Percentiles rank a stretch among this genome's conserved stretches.
Evolutionary conservation across 2,888 invertebrate genomes (phyloP).

Genomic region (Zygothrica quintamaculata): DNA sequence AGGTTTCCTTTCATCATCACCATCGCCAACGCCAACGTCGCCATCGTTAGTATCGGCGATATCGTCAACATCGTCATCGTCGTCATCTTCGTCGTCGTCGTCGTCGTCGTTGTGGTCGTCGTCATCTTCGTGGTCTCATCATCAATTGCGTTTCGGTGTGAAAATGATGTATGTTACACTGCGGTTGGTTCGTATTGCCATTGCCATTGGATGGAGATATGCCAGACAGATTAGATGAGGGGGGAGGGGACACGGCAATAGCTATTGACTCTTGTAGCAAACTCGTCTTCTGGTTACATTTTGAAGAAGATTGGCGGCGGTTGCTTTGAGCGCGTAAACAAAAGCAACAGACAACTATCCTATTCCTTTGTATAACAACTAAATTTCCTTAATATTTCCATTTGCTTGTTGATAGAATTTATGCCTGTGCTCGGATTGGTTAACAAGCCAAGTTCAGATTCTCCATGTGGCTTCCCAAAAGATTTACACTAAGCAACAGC

Average conservation of each 20-base stretch:
- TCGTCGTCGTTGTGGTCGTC: conserved; percentile 16
- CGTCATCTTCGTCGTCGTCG: conserved; percentile 9
- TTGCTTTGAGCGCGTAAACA: conserved; percentile 63
- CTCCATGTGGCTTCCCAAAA: conserved; percentile 24
- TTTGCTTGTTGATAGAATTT: conserved; percentile 74
- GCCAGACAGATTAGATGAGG: conserved; percentile 6
- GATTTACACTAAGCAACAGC: neutral
- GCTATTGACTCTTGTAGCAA: conserved; percentile 45
- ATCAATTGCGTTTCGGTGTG: conserved; percentile 73
- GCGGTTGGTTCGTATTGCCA: conserved; percentile 73
- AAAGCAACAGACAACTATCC: conserved; percentile 27
- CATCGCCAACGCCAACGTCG: conserved; percentile 35
- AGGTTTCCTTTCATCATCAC: conserved; percentile 59
- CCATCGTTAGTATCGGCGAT: conserved; percentile 10
- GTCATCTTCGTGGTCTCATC: conserved; percentile 45
- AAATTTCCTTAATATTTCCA: conserved; percentile 78
- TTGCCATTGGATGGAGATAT: neutral
- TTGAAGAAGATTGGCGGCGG: conserved; percentile 61
- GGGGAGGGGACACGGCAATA: conserved; percentile 20
- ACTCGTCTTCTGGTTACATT: conserved; percentile 19
- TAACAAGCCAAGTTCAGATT: conserved; percentile 36
- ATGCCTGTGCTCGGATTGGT: conserved; percentile 50
- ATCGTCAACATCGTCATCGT: conserved; percentile 3
- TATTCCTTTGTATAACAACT: conserved; percentile 49
- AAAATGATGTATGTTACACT: conserved; percentile 79